Evolutionary conservation across 2,797 vertebrate species (phyloP), one percentile per base, ranked within the genome.

Genomic region (Sitta carolinensis): DNA sequence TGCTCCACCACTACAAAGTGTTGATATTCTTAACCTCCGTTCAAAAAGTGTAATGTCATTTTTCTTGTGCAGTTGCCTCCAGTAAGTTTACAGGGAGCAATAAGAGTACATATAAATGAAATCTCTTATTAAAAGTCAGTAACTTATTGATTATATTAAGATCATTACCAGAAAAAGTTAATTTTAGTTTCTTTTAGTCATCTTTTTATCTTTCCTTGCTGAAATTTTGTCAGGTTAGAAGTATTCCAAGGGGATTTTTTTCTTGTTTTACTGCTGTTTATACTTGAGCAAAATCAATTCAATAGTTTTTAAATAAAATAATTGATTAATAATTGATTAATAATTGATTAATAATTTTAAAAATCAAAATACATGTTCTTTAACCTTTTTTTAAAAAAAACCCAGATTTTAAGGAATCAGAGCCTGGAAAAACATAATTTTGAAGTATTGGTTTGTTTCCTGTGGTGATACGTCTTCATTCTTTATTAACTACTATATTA

Each of bases 1-100:
- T 73, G 38, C 48, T 73, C 32, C 22, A 59, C 14, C 30, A 89
- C 54, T 80, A 22, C 18, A 25, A 58, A 78, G 13, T n/a, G 12
- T 38, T 36, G 20, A 58, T 40, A 10, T 63, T 85, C 3, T 59
- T 90, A 90, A 87, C 30, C 61, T 72, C 66, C 48, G 42, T 36
- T 57, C 58, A 84, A 43, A 86, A 93, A 74, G 7, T 7, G 8
- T 47, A 45, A 89, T 84, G 92, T 95, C 66, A 73, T 90, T 95
- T 93, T 66, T 68, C 48, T 42, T 70, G 23, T 62, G 72, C 40
- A 75, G 48, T 51, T 81, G 29, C 18, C n/a, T 77, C 66, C 59
- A 62, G 7, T 66, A 58, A 82, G 69, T 51, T 68, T 52, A 45
- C 66, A 72, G 13, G 43, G n/a, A 55, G 12, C 23, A 75, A 15